Evolutionary conservation across 2,113 vertebrate species (phyloP).

Genomic region (Engraulis encrasicolus): DNA sequence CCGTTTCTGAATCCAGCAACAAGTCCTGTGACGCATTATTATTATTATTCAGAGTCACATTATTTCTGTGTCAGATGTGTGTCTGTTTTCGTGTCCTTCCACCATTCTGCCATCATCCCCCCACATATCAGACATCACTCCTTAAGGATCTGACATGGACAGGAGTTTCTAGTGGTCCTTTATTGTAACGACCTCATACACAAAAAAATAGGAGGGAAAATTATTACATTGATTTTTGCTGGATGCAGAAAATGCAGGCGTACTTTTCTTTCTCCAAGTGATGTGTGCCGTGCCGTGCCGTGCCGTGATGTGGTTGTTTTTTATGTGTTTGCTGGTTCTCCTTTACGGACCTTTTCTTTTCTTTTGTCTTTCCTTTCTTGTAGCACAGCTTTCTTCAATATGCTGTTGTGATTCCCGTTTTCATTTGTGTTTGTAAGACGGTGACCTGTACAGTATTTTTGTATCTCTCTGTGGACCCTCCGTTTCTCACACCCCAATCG

Average conservation of each 20-base stretch:
- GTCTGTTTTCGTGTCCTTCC: conserved; percentile 59
- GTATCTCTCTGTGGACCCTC: neutral
- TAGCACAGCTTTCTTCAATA: neutral
- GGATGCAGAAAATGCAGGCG: conserved; percentile 61
- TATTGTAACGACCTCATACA: neutral
- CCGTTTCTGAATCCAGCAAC: conserved; percentile 90
- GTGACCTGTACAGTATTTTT: neutral
- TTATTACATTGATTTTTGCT: conserved; percentile 54
- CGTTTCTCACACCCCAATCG: neutral
- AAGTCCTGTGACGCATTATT: conserved; percentile 51
- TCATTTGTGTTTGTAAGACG: neutral
- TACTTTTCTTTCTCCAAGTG: conserved; percentile 25
- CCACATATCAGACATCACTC: conserved; percentile 69
- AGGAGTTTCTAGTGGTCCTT: neutral
- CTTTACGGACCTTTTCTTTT: neutral
- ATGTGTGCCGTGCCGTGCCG: conserved; percentile 44
- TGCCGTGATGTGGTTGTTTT: too few relatives aligned
- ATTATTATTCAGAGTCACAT: conserved; percentile 45
- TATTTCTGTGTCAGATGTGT: conserved; percentile 50
- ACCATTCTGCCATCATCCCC: conserved; percentile 73
- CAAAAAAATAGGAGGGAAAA: conserved; percentile 5
- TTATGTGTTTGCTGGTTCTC: conserved; percentile 32
- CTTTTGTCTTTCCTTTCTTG: neutral
- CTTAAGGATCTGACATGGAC: conserved; percentile 21
- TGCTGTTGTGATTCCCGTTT: conserved; percentile 12